Conservation (phyloP, 2,797 vertebrate genomes). For the Hippocampus kuda region DNA sequence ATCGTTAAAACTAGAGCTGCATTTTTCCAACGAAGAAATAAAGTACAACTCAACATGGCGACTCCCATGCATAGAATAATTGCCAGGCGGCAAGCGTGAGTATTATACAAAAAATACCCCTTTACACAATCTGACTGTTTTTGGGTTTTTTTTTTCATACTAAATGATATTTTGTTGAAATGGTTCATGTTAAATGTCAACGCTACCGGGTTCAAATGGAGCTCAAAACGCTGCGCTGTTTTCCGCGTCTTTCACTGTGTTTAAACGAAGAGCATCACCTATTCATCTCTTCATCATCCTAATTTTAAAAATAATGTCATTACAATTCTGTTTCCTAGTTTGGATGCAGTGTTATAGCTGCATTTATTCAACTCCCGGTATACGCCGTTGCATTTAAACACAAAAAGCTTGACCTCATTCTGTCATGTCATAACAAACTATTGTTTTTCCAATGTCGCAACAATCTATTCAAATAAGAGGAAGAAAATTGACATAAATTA, state of each 20-base stretch:
- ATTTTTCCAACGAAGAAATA: constrained; percentile 32
- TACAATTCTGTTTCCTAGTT: not conserved
- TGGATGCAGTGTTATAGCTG: not conserved
- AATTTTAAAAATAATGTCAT: not conserved
- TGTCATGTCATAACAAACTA: too few relatives aligned
- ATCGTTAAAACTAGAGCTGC: constrained; percentile 9
- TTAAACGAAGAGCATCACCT: not conserved
- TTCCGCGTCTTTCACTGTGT: not conserved
- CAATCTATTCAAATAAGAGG: not conserved
- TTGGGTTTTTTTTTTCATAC: not conserved
- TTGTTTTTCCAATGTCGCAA: too few relatives aligned
- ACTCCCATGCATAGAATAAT: constrained; percentile 97
- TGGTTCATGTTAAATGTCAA: not conserved
- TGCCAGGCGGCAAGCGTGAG: constrained; percentile 90
- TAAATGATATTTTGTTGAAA: not conserved
- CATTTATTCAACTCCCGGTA: not conserved
- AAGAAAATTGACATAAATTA: not conserved
- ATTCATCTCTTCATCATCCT: not conserved
- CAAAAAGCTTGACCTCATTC: not conserved
- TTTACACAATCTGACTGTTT: not conserved
- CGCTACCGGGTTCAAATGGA: not conserved
- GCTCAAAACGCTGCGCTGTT: not conserved
- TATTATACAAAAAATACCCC: constrained; percentile 19
- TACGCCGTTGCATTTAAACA: not conserved
- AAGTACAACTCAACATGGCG: constrained; percentile 77